A percentile compares a stretch with the other conserved stretches of the same genome.
phyloP scores from a whole-genome alignment of 2,888 invertebrate species.

The Drosophila lacicola region DNA sequence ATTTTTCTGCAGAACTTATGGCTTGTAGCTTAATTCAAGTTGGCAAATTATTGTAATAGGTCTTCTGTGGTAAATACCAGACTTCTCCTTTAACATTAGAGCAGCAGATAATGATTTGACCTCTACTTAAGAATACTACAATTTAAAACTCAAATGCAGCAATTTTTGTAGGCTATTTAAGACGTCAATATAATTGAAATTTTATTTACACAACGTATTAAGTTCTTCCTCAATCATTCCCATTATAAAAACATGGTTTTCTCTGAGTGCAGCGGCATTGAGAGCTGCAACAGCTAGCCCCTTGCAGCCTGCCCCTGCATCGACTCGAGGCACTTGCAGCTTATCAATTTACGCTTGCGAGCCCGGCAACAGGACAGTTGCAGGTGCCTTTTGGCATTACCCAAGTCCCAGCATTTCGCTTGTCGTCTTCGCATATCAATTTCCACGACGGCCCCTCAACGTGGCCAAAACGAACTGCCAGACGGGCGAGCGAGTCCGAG shows the following conservation, averaged over 20 bases:
- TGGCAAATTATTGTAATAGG: no score
- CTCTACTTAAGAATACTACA: no score
- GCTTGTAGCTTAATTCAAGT: no score
- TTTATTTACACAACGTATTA: not conserved
- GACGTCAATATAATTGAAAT: no score
- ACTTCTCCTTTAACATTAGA: no score
- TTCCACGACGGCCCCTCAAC: constrained; percentile 43
- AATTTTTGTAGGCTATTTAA: no score
- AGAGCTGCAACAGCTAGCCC: constrained; percentile 15
- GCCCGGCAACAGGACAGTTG: constrained; percentile 40
- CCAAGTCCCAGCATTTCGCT: constrained; percentile 28
- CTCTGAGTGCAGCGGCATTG: constrained; percentile 10
- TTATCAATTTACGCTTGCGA: constrained; percentile 76
- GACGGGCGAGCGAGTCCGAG: not conserved
- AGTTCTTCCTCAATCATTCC: not conserved
- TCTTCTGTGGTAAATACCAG: no score
- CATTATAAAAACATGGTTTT: not conserved
- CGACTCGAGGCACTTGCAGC: constrained; percentile 51
- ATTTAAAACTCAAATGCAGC: no score
- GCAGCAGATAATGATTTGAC: no score
- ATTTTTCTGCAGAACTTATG: no score
- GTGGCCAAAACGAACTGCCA: constrained; percentile 2
- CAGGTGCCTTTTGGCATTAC: constrained; percentile 66
- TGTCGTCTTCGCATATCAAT: constrained; percentile 60
- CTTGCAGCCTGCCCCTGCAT: constrained; percentile 3